phyloP scores from a whole-genome alignment of 2,113 vertebrate genomes.

The Meriones unguiculatus region DNA sequence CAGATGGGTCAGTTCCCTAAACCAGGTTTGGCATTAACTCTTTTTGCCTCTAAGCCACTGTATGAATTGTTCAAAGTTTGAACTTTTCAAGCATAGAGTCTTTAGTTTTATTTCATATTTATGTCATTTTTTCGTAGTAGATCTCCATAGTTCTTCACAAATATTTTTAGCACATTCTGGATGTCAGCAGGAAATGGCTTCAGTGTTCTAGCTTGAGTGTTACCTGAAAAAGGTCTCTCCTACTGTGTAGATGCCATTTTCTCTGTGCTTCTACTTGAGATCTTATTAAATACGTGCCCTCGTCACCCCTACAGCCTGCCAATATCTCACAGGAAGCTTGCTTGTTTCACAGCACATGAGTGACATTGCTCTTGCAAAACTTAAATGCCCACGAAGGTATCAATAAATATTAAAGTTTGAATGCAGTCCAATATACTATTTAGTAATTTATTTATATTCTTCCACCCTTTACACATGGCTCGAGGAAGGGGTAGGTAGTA shows the following conservation, averaged over 20 bases:
- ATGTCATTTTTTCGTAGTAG: slow-evolving; percentile 54
- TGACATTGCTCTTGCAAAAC: slow-evolving; percentile 46
- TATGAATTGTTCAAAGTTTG: slow-evolving; percentile 48
- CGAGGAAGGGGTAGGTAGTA: slow-evolving; percentile 7
- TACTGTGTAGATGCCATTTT: slow-evolving; percentile 58
- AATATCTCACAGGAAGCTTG: not conserved
- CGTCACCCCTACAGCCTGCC: slow-evolving; percentile 1
- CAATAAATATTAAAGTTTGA: slow-evolving; percentile 62
- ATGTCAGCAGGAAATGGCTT: slow-evolving; percentile 66
- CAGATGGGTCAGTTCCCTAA: not conserved
- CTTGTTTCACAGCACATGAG: slow-evolving; percentile 24
- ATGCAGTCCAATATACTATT: slow-evolving; percentile 37
- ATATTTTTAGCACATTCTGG: slow-evolving; percentile 58
- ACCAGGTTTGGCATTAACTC: not conserved
- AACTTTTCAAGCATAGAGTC: slow-evolving; percentile 6
- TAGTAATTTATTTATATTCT: slow-evolving; percentile 60
- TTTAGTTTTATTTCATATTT: slow-evolving; percentile 44
- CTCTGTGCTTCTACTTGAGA: slow-evolving; percentile 4
- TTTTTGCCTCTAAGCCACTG: not conserved
- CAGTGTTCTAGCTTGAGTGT: slow-evolving; percentile 54
- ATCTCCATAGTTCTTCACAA: slow-evolving; percentile 39
- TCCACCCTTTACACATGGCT: slow-evolving; percentile 39
- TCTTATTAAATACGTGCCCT: slow-evolving; percentile 45
- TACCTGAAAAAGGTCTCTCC: slow-evolving; percentile 53
- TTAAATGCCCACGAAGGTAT: slow-evolving; percentile 15